These are phyloP conservation scores for Pipistrellus kuhlii DNA, from an alignment of 2,797 vertebrate genomes.

Conservation along the genomic window DNA sequence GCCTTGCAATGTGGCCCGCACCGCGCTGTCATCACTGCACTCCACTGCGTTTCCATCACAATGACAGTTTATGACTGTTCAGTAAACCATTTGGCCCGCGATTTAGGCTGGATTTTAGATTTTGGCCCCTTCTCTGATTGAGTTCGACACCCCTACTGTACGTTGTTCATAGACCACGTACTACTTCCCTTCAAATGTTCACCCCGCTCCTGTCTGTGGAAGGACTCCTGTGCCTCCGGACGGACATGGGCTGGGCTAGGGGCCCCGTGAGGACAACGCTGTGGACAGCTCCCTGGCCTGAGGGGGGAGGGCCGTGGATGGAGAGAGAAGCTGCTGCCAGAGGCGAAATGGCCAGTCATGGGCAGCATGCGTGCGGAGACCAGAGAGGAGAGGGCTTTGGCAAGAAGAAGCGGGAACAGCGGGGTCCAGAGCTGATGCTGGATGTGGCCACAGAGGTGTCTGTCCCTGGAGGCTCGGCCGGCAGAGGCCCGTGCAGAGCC, in stretches of 20 bases:
- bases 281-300: neutral
- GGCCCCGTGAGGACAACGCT: neutral
- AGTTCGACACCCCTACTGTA: too few relatives aligned
- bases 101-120: too few relatives aligned
- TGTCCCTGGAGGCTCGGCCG: neutral
- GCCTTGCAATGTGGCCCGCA: too few relatives aligned
- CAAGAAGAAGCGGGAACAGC: neutral
- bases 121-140: too few relatives aligned
- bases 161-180: constrained; percentile 53
- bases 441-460: neutral
- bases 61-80: too few relatives aligned
- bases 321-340: neutral
- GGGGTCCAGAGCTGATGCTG: neutral
- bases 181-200: constrained; percentile 71
- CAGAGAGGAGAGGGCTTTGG: neutral
- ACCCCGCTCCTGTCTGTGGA: neutral
- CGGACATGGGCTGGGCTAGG: neutral
- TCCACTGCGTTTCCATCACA: too few relatives aligned
- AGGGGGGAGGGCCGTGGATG: neutral
- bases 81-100: too few relatives aligned
- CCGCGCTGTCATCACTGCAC: too few relatives aligned
- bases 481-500: neutral
- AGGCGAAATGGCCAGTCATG: neutral
- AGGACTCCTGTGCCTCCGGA: neutral
- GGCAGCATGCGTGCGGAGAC: neutral